Evolutionary conservation across 2,797 vertebrate genomes (phyloP), one percentile per base, ranked within the genome.

Genomic region (Varecia variegata): DNA sequence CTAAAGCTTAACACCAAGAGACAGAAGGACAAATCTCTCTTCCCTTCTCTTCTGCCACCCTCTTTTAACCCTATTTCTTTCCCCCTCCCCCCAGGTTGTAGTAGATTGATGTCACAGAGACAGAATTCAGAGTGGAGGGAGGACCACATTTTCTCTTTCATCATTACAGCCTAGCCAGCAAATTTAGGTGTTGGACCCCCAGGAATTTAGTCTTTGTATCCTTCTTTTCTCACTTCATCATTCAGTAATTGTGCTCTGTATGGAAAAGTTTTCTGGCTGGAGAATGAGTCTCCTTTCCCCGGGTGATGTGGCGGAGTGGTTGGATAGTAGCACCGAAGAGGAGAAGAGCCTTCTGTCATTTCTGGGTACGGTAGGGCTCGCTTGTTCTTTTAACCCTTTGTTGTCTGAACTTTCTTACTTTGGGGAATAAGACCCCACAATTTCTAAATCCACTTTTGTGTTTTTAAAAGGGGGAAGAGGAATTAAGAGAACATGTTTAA

Each of bases 301-400:
- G 62, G 98, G 98, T 90, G 98, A 99, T 98, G 98, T 98, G 97
- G 98, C 98, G 18, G 98, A 98, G 90, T 99, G 99, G 99, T 97
- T 99, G 98, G 99, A 99, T 98, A 99, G 98, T 98, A 98, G 98
- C 98, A 98, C 97, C 11, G 99, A 99, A 98, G 99, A 99, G 98
- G 99, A 99, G 98, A 98, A 98, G 98, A 99, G 98, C 97, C 99
- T 99, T 94, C 98, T 99, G 97, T 98, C 98, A 40, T 99, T 99
- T 98, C 98, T 99, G 86, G 99, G 99, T 99, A 99, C 98, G 99
- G 98, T 99, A 98, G 98, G 98, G 98, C 97, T 90, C 45, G 88
- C 97, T 97, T 74, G 86, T 96, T 96, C 97, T 88, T 98, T 97
- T 95, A 97, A 98, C 96, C 83, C 96, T 97, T 97, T 97, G 25